Evolutionary conservation across 2,888 invertebrate species (phyloP).

Genomic region (Phortica okadai): DNA sequence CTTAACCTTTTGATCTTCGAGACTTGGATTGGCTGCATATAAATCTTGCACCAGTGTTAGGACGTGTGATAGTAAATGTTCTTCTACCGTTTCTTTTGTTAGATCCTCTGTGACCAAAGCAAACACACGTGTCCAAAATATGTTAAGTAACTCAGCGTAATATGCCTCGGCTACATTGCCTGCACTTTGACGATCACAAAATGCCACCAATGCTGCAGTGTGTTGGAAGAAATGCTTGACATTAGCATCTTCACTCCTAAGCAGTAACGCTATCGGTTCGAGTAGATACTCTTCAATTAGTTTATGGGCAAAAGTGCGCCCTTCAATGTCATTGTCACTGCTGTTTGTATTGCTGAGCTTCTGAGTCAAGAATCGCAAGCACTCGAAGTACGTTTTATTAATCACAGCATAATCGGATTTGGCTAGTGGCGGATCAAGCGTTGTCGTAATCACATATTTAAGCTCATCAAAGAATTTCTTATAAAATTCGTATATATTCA

Average conservation of each 20-base stretch:
- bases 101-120: constrained; percentile 58
- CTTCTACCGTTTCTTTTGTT: constrained; percentile 53
- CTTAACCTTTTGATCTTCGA: constrained; percentile 78
- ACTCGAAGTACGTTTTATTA: constrained; percentile 84
- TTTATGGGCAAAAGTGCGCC: constrained; percentile 43
- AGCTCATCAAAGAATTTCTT: constrained; percentile 83
- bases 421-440: constrained; percentile 77
- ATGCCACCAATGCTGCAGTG: constrained; percentile 78
- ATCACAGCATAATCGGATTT: constrained; percentile 84
- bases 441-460: constrained; percentile 80
- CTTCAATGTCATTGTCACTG: not conserved
- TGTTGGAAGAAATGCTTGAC: constrained; percentile 77
- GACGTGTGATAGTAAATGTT: constrained; percentile 71
- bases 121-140: constrained; percentile 72
- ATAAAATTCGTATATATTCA: constrained; percentile 78
- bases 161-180: constrained; percentile 44
- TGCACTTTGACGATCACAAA: constrained; percentile 77
- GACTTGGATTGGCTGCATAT: constrained; percentile 70
- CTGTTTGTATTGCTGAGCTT: constrained; percentile 75
- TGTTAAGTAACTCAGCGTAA: constrained; percentile 56
- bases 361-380: constrained; percentile 81
- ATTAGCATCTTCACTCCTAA: constrained; percentile 72
- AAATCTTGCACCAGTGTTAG: constrained; percentile 76
- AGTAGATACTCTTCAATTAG: constrained; percentile 66
- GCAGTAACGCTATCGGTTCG: constrained; percentile 77